These are phyloP conservation scores for Corythornis cristatus DNA, from an alignment of 2,113 vertebrate genomes.

Conservation along the genomic window DNA sequence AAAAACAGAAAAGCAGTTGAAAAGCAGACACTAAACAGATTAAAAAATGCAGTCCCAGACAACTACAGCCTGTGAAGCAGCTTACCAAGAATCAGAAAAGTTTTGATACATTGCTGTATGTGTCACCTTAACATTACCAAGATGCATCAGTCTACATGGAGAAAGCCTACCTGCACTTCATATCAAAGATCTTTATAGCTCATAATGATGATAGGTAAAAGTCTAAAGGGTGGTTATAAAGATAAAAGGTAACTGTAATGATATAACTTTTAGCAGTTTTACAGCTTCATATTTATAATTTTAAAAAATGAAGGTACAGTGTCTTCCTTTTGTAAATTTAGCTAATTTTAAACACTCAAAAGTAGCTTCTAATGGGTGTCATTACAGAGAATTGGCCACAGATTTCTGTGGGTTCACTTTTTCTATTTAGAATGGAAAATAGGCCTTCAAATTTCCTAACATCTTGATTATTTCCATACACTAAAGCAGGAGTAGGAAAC, in stretches of 20 bases:
- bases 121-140: not conserved
- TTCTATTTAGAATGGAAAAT: not conserved
- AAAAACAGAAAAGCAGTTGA: not conserved
- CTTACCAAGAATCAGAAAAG: not conserved
- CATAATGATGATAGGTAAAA: not conserved
- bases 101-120: not conserved
- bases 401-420: not conserved
- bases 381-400: not conserved
- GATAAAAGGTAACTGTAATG: not conserved
- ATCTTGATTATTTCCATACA: not conserved
- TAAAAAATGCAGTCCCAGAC: not conserved
- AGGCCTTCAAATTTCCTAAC: not conserved
- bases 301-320: not conserved
- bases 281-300: not conserved
- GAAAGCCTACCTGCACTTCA: not conserved
- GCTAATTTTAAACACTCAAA: constrained; percentile 3
- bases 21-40: not conserved
- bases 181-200: not conserved
- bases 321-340: not conserved
- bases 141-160: not conserved
- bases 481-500: not conserved
- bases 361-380: not conserved
- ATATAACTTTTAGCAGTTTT: not conserved
- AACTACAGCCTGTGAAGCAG: not conserved
- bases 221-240: not conserved